phyloP scores from a whole-genome alignment of 2,888 invertebrate species.

The Sphinx pinastri region DNA sequence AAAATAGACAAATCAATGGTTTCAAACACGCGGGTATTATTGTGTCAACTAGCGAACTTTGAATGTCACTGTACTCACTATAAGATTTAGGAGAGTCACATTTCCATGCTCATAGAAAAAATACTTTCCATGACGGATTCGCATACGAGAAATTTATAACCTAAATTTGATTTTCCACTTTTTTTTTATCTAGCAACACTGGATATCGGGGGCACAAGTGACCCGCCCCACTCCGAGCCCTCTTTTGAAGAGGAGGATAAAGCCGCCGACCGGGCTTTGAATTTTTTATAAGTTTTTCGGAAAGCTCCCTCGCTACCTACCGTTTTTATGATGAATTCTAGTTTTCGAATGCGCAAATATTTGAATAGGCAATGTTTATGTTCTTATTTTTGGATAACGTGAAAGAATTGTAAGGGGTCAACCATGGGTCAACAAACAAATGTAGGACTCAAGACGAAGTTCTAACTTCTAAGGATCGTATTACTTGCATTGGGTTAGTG shows the following conservation, averaged over 20 bases:
- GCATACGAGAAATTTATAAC: too few species aligned
- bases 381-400: neutral
- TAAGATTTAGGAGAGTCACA: too few species aligned
- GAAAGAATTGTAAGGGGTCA: too few species aligned
- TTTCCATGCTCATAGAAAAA: too few species aligned
- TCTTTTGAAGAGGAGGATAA: constrained; percentile 28
- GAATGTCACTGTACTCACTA: too few species aligned
- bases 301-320: constrained; percentile 39
- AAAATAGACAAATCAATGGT: too few species aligned
- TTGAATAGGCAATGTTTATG: neutral
- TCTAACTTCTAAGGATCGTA: too few species aligned
- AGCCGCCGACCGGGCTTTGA: constrained; percentile 49
- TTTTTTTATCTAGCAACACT: neutral
- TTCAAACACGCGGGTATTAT: too few species aligned
- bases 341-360: neutral
- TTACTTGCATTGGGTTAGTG: too few species aligned
- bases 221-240: constrained; percentile 15
- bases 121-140: too few species aligned
- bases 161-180: neutral
- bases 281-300: constrained; percentile 58
- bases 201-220: neutral
- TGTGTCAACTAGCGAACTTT: too few species aligned
- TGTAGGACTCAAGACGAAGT: neutral
- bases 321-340: constrained; percentile 21
- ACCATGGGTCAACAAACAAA: neutral